Percentiles rank a stretch among this genome's conserved stretches.
Evolutionary conservation across 2,113 vertebrate species (phyloP).

Genomic region (Phaetusa simplex): DNA sequence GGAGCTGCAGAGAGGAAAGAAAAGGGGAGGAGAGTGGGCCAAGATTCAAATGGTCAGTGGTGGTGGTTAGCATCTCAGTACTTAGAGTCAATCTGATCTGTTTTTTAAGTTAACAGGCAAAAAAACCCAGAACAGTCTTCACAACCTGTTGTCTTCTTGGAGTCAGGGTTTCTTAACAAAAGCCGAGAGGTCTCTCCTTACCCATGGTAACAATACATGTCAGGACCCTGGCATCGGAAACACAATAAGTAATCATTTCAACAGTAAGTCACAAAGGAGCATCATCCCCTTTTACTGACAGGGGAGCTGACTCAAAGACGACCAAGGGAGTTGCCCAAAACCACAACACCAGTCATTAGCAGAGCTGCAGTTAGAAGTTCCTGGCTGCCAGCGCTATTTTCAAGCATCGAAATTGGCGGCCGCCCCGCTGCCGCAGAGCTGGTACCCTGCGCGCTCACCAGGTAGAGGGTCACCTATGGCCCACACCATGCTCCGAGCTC

Average conservation of each 20-base stretch:
- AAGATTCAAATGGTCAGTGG: neutral
- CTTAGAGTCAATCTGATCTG: neutral
- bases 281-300: slow-evolving; percentile 24
- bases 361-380: slow-evolving; percentile 59
- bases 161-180: neutral
- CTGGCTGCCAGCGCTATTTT: neutral
- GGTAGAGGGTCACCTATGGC: neutral
- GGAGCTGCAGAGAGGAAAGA: neutral
- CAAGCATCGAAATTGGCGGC: neutral
- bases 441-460: neutral
- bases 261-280: neutral
- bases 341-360: slow-evolving; percentile 44
- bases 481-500: fast-evolving
- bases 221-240: neutral
- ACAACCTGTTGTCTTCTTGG: neutral
- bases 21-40: neutral
- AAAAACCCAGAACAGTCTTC: neutral
- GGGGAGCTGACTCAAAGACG: slow-evolving; percentile 51
- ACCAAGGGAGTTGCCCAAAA: slow-evolving; percentile 53
- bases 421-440: fast-evolving
- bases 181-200: neutral
- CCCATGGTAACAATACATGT: neutral
- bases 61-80: neutral
- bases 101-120: neutral
- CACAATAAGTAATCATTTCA: slow-evolving; percentile 22